These are phyloP conservation scores for Nyctereutes procyonoides DNA, from an alignment of 2,113 vertebrate genomes.

Conservation along the genomic window DNA sequence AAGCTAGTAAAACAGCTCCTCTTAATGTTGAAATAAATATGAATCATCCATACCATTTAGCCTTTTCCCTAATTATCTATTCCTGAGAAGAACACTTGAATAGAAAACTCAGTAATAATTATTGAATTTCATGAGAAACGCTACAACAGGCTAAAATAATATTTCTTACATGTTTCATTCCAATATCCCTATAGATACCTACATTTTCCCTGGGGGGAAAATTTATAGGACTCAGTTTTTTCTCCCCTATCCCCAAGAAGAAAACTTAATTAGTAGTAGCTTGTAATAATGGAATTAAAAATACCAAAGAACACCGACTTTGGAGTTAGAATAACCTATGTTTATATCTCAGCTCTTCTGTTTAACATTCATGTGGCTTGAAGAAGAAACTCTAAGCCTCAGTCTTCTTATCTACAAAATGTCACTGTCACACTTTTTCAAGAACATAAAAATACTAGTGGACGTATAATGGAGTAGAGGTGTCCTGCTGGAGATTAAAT, in stretches of 20 bases:
- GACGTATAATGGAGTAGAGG: not conserved
- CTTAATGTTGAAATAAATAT: slow-evolving; percentile 42
- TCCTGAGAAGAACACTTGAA: slow-evolving; percentile 12
- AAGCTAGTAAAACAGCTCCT: not conserved
- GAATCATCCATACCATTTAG: slow-evolving; percentile 17
- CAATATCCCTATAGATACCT: not conserved
- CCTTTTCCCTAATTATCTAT: not conserved
- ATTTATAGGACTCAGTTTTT: not conserved
- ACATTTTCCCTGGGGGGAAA: not conserved
- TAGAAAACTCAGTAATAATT: not conserved
- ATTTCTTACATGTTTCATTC: not conserved
- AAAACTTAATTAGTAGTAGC: not conserved
- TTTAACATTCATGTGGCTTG: not conserved
- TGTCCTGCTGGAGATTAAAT: not conserved
- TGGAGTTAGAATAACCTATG: not conserved
- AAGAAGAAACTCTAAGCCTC: not conserved
- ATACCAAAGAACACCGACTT: not conserved
- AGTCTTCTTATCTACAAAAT: not conserved
- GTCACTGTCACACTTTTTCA: not conserved
- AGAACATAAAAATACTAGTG: not conserved
- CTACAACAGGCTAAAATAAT: not conserved
- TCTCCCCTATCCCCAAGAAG: not conserved
- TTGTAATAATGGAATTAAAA: not conserved
- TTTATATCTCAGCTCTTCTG: not conserved
- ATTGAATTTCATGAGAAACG: not conserved